Base-by-base conservation (phyloP, 2,113 vertebrate species). In the Corythornis vintsioides region DNA sequence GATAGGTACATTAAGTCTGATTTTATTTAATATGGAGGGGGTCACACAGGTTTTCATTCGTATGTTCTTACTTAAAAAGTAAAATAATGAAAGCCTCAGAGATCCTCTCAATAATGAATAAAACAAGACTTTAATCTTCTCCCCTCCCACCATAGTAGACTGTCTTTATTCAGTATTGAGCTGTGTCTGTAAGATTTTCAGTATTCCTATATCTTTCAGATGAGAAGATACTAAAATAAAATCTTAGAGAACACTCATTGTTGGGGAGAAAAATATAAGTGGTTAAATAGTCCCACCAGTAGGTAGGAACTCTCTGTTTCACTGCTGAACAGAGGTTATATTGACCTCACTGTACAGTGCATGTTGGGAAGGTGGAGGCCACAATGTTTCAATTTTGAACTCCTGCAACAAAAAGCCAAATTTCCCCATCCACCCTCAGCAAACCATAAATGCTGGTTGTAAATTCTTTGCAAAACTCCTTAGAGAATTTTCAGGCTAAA, bases 81-180 rank as follows among this genome's bases (percentile, higher is more conserved):
- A 65, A 87, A 72, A 91, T 91, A 95, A 96, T 96, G 96, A 96
- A 96, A 96, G 79, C 95, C 95, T 95, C 94, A 94, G 92, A 94
- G 95, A 96, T 96, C 96, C 96, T 95, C 96, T 96, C 96, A 96
- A 89, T 96, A 96, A 86, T 96, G 96, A 96, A 96, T 96, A 96
- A 96, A 96, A 96, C 91, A 91, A 95, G 95, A 96, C 96, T 96
- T 50, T 50, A 95, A 93, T 15, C 56, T 94, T 95, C 83, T 93
- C 81, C 86, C 90, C 95, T 79, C 67, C 47, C 31, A 83, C 47
- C 11, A 33, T 11, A 57, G 61, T 61, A 94, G 94, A 29, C 33
- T 91, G 91, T 94, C 89, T 94, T 96, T 95, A 93, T 96, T 96
- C 96, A 93, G 31, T 96, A 86, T 95, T 96, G 92, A 93, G 94